Percentiles rank a stretch among this genome's conserved stretches.
phyloP scores from a whole-genome alignment of 2,888 invertebrate species.

The Marronus borbonicus region DNA sequence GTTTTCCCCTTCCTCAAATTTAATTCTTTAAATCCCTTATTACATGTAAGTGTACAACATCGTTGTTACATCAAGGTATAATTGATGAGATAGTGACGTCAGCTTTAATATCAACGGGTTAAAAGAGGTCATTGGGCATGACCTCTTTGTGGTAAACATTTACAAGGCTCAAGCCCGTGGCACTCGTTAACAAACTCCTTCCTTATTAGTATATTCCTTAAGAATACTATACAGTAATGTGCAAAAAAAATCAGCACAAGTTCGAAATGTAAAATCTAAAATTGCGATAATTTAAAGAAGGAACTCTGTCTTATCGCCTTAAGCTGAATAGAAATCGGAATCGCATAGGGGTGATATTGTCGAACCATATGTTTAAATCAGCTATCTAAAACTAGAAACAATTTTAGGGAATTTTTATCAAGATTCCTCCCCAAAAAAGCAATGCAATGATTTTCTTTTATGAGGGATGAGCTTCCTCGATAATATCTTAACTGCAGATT shows the following conservation, averaged over 20 bases:
- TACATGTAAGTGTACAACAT: constrained; percentile 5
- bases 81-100: constrained; percentile 48
- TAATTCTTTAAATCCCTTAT: constrained; percentile 7
- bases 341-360: neutral
- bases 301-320: neutral
- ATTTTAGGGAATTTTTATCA: constrained; percentile 22
- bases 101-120: constrained; percentile 55
- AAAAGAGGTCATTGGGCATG: constrained; percentile 60
- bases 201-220: constrained; percentile 66
- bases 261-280: neutral
- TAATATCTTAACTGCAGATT: neutral
- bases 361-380: constrained; percentile 2
- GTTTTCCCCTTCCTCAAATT: constrained; percentile 19
- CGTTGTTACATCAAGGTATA: constrained; percentile 37
- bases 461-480: constrained; percentile 16
- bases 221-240: constrained; percentile 2
- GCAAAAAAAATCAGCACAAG: neutral
- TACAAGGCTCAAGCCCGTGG: constrained; percentile 49
- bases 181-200: constrained; percentile 66
- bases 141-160: constrained; percentile 59
- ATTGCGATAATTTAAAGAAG: constrained; percentile 4
- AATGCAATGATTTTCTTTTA: constrained; percentile 6
- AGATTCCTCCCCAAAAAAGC: neutral
- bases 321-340: neutral
- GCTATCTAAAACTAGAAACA: constrained; percentile 13